Evolutionary conservation across 2,888 invertebrate species (phyloP).

Genomic region (Drosophila prostipennis): DNA sequence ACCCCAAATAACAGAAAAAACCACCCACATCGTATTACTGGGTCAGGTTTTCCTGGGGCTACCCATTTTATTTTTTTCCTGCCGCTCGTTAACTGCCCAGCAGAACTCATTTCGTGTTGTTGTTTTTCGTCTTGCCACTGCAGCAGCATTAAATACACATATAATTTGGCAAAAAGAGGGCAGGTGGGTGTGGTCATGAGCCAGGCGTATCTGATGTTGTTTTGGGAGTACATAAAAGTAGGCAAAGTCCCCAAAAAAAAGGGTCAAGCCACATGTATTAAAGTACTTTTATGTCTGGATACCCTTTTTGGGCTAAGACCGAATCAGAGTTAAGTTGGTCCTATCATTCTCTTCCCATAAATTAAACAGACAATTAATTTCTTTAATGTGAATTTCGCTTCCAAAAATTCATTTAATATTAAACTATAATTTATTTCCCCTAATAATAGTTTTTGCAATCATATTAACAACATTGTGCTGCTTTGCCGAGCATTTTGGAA

Average conservation of each 20-base stretch:
- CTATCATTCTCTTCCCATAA: no score
- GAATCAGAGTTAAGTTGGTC: constrained; percentile 10
- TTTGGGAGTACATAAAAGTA: constrained; percentile 41
- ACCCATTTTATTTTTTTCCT: not conserved
- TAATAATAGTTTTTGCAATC: not conserved
- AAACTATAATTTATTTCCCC: not conserved
- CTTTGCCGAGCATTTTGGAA: not conserved
- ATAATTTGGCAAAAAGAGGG: constrained; percentile 42
- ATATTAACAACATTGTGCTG: not conserved
- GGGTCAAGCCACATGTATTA: constrained; percentile 47
- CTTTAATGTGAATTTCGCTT: no score
- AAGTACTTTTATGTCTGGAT: constrained; percentile 6
- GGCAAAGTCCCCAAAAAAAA: constrained; percentile 47
- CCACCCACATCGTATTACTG: constrained; percentile 32
- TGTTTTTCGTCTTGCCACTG: constrained; percentile 34
- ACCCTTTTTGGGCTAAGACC: constrained; percentile 7
- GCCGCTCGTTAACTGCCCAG: constrained; percentile 28
- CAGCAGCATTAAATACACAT: constrained; percentile 61
- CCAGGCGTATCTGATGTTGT: constrained; percentile 28
- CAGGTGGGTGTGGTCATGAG: constrained; percentile 35
- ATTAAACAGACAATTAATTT: no score
- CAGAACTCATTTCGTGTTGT: constrained; percentile 30
- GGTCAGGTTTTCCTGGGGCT: constrained; percentile 29
- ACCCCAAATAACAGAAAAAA: constrained; percentile 3
- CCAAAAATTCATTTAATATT: no score